These are phyloP conservation scores for Apostichopus californicus DNA, from an alignment of 35 echinoderm and acorn worm genomes.

Conservation along the genomic window DNA sequence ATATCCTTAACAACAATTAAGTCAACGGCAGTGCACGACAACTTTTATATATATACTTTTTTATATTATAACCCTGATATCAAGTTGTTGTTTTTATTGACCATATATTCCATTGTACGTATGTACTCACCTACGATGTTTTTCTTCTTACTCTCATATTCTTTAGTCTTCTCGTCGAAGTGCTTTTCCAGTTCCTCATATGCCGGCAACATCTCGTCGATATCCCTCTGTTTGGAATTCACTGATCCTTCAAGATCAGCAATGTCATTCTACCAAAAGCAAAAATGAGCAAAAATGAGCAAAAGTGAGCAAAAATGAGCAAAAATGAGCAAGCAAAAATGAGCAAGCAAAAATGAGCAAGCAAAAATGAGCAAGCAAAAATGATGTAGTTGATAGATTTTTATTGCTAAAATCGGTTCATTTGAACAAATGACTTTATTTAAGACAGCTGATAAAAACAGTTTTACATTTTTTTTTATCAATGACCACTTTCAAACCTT, in stretches of 20 bases:
- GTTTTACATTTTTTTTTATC: no score
- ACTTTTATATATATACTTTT: no score
- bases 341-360: background rate
- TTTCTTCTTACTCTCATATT: constrained; percentile 92
- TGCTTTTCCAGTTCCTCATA: constrained; percentile 79
- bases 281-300: background rate
- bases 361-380: background rate
- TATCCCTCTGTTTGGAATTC: constrained; percentile 63
- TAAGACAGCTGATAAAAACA: no score
- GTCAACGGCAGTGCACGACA: no score
- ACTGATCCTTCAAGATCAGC: constrained; percentile 57
- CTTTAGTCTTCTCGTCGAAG: constrained; percentile 73
- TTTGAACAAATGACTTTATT: no score
- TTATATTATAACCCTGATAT: no score
- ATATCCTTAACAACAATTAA: no score
- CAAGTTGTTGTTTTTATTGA: no score
- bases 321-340: background rate
- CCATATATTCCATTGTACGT: background rate
- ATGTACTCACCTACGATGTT: constrained; percentile 87
- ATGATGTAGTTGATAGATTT: background rate
- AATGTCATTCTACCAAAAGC: constrained; percentile 57
- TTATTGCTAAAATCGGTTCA: background rate
- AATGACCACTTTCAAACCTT: no score
- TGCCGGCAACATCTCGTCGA: constrained; percentile 75
- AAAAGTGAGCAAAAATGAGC: background rate